These are phyloP conservation scores for Pseudoatta argentina DNA, from an alignment of 1,140 invertebrate genomes.

Conservation along the genomic window DNA sequence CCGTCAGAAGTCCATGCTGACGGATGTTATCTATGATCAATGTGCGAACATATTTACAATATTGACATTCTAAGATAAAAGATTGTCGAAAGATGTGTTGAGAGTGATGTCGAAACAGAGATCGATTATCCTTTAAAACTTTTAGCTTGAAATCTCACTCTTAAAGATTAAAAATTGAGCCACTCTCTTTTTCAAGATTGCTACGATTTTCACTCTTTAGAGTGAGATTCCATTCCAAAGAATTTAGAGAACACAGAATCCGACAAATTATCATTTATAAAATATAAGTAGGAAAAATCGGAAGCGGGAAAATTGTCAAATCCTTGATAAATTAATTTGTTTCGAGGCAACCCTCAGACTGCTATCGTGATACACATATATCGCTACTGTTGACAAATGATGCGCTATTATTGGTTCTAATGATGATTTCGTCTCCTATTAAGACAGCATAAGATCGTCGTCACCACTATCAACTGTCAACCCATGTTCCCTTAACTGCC, in stretches of 20 bases:
- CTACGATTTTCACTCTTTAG: no score
- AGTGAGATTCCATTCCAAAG: no score
- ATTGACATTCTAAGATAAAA: slow-evolving; percentile 36
- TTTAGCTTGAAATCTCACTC: no score
- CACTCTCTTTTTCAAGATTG: no score
- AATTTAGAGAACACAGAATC: background rate
- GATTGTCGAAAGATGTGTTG: background rate
- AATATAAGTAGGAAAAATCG: background rate
- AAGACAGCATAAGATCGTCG: slow-evolving; percentile 50
- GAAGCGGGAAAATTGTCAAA: no score
- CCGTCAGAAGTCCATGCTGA: slow-evolving; percentile 72
- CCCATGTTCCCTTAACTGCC: slow-evolving; percentile 49
- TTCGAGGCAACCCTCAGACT: background rate
- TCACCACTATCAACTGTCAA: slow-evolving; percentile 67
- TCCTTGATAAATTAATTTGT: background rate
- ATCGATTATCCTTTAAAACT: background rate
- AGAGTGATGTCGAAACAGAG: background rate
- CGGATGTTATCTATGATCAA: slow-evolving; percentile 79
- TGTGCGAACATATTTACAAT: slow-evolving; percentile 45
- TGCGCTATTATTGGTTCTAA: slow-evolving; percentile 60
- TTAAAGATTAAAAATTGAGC: no score
- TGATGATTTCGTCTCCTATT: slow-evolving; percentile 17
- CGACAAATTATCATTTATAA: background rate
- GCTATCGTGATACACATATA: slow-evolving; percentile 20
- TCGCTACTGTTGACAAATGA: slow-evolving; percentile 38